phyloP scores from a whole-genome alignment of 2,113 vertebrate species.

The Takifugu bimaculatus region DNA sequence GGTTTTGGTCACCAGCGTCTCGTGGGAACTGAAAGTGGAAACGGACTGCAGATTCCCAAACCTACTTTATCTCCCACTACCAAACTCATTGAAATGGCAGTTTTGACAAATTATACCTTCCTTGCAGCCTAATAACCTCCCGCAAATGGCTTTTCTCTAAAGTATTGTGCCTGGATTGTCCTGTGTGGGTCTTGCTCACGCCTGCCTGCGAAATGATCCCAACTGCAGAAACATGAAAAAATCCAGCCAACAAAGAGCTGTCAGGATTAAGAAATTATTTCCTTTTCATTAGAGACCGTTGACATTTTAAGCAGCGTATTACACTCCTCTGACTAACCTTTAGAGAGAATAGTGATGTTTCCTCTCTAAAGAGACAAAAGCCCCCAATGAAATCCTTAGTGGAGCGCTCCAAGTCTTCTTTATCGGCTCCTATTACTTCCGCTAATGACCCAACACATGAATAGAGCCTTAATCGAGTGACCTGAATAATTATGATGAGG shows the following conservation, averaged over 20 bases:
- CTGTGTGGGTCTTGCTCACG: conserved; percentile 31
- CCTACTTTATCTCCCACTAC: conserved; percentile 40
- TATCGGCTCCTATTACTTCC: no score
- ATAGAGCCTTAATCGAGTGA: no score
- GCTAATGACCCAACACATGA: no score
- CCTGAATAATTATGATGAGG: no score
- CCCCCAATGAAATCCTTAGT: no score
- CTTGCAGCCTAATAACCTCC: conserved; percentile 19
- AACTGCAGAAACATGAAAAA: conserved; percentile 12
- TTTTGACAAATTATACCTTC: conserved; percentile 51
- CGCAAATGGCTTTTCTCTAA: conserved; percentile 43
- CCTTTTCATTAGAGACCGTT: conserved; percentile 58
- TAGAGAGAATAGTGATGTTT: conserved; percentile 40
- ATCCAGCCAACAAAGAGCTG: conserved; percentile 24
- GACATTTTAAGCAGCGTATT: conserved; percentile 60
- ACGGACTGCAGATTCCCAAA: conserved; percentile 24
- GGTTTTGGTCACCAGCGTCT: conserved; percentile 29
- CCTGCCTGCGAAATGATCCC: conserved; percentile 36
- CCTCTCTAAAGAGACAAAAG: conserved; percentile 28
- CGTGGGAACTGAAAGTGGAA: conserved; percentile 15
- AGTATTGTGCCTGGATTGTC: conserved; percentile 14
- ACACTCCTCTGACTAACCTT: conserved; percentile 36
- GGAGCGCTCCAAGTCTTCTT: no score
- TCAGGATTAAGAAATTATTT: conserved; percentile 38
- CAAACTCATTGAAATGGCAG: conserved; percentile 37